A percentile compares a stretch with the other conserved stretches of the same genome.
phyloP scores from a whole-genome alignment of 2,113 vertebrate genomes.

The Crotophaga sulcirostris region DNA sequence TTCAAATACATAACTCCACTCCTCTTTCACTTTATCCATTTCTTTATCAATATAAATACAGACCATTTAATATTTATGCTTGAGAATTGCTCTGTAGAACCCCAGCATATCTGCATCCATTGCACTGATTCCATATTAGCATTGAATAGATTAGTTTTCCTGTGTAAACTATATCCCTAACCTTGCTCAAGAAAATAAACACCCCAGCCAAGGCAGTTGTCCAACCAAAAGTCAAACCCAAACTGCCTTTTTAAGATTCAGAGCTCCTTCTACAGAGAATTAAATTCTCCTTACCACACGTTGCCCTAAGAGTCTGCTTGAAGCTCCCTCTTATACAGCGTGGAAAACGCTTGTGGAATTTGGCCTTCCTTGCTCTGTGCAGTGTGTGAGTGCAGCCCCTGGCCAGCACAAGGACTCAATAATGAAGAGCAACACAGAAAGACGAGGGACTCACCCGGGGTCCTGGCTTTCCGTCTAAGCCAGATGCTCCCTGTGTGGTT shows the following conservation, averaged over 20 bases:
- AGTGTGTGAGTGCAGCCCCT: accelerated
- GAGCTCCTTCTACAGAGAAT: background rate
- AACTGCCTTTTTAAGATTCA: background rate
- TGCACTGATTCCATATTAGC: slow-evolving; percentile 25
- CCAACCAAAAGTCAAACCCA: background rate
- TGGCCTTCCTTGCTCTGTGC: background rate
- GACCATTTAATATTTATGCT: background rate
- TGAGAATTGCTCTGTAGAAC: background rate
- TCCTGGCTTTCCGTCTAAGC: slow-evolving; percentile 99
- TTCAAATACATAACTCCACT: background rate
- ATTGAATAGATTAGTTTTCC: background rate
- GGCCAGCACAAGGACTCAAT: background rate
- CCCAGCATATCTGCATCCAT: background rate
- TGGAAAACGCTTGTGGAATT: background rate
- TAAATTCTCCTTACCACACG: background rate
- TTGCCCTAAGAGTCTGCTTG: background rate
- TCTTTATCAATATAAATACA: background rate
- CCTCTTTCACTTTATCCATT: background rate
- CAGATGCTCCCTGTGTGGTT: slow-evolving; percentile 97
- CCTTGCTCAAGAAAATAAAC: background rate
- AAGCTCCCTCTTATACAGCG: background rate
- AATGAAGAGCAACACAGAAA: slow-evolving; percentile 58
- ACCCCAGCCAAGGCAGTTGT: background rate
- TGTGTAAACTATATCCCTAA: background rate
- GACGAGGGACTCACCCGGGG: slow-evolving; percentile 92